Base-by-base conservation (phyloP, 2,113 vertebrate genomes). In the Archilochus colubris region DNA sequence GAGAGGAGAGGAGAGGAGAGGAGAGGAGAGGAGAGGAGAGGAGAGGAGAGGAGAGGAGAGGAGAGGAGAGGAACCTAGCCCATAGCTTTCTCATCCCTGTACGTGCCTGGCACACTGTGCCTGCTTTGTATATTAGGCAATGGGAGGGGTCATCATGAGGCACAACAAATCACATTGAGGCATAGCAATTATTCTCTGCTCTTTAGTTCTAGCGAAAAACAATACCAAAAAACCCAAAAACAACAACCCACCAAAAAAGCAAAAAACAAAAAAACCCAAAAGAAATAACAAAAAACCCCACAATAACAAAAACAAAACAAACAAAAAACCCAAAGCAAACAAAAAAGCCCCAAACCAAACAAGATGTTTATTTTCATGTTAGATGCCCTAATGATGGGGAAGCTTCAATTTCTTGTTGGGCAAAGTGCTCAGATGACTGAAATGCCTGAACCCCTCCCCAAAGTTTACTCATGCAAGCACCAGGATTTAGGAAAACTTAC, bases 401-500 rank as follows among this genome's bases (percentile, higher is more conserved):
- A 84, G 15, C 17, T 89, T 50, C 22, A 25, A 28, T 54, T 88
- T 84, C 2, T 0, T 64, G 12, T 11, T 3, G 3, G 53, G 50
- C 31, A 79, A 92, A 93, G 68, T 0, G 0, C 31, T 33, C 28
- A 58, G 66, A 46, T 14, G 31, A 33, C 43, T 1, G 1, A 80
- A 93, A 85, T 38, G 51, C 30, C 43, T 22, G 22, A 76, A 84
- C 17, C 14, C 40, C 30, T 14, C 17, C 14, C 40, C 30, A 14
- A 25, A 46, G 27, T 23, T 23, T 68, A 28, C 40, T 78, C 5
- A 0, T 1, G 4, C 22, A 36, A 62, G 5, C 23, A 81, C 5
- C 15, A 36, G 17, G 3, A 27, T 61, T 25, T 0, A 1, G 25
- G 24, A 31, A 36, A 19, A 30, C 8, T 2, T 30, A 20, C 14